These are phyloP conservation scores for Chelonia mydas DNA, from an alignment of 2,797 vertebrate genomes.

Conservation along the genomic window DNA sequence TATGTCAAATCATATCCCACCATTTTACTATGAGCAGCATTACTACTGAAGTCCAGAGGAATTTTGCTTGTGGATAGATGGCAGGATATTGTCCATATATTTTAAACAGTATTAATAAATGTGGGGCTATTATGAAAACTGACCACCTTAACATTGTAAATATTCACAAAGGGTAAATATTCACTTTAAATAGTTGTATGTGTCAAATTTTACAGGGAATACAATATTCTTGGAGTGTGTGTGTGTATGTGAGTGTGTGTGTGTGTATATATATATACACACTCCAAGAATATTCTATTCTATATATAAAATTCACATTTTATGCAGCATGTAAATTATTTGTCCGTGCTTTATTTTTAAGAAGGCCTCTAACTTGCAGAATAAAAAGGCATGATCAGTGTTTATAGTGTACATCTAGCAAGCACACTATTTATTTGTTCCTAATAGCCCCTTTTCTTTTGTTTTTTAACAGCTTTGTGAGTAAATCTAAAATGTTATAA, in stretches of 20 bases:
- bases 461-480: constrained; percentile 11
- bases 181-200: neutral
- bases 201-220: neutral
- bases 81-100: neutral
- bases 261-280: no score
- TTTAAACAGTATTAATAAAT: neutral
- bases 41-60: neutral
- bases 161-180: neutral
- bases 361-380: neutral
- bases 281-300: no score
- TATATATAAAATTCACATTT: no score
- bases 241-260: no score
- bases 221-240: no score
- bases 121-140: neutral
- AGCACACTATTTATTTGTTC: neutral
- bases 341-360: neutral
- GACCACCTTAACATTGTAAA: neutral
- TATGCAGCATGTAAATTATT: no score
- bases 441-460: neutral
- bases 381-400: neutral
- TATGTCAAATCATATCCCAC: neutral
- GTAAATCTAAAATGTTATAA: constrained; percentile 37
- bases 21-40: neutral
- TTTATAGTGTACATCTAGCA: neutral
- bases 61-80: neutral